A percentile compares a stretch with the other conserved stretches of the same genome.
These are phyloP conservation scores for Drosophila pseudoobscura DNA, from an alignment of 1,140 invertebrate species.

Conservation along the genomic window DNA sequence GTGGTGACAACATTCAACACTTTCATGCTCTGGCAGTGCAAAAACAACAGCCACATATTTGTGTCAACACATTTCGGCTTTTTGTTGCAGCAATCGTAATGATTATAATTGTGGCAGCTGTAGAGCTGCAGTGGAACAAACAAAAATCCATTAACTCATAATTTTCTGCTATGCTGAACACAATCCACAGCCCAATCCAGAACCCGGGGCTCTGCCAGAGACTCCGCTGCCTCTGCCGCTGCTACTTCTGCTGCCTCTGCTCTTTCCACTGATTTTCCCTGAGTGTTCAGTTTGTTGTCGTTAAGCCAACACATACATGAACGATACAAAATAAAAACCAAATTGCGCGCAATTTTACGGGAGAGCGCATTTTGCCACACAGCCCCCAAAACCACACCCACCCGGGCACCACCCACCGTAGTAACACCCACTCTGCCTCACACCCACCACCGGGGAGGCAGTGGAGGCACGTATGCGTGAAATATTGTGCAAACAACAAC, in stretches of 20 bases:
- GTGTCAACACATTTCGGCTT: slow-evolving; percentile 64
- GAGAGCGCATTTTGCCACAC: slow-evolving; percentile 70
- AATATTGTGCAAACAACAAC: slow-evolving; percentile 78
- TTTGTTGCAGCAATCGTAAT: slow-evolving; percentile 60
- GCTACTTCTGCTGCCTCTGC: no score
- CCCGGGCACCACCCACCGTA: slow-evolving; percentile 28
- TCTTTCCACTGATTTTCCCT: slow-evolving; percentile 9
- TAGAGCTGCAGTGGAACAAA: slow-evolving; percentile 17
- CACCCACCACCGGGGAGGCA: slow-evolving; percentile 15
- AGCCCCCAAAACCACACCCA: slow-evolving; percentile 16
- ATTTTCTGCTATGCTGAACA: slow-evolving; percentile 78
- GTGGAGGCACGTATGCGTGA: slow-evolving; percentile 71
- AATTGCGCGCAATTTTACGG: slow-evolving; percentile 80
- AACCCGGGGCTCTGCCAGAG: slow-evolving; percentile 20
- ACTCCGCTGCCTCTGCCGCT: no score
- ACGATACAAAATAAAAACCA: slow-evolving; percentile 46
- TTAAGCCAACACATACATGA: slow-evolving; percentile 49
- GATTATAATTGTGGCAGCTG: slow-evolving; percentile 23
- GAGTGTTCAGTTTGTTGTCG: slow-evolving; percentile 73
- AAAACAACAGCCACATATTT: slow-evolving; percentile 22
- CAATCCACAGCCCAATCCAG: slow-evolving; percentile 54
- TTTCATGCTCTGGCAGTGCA: slow-evolving; percentile 73
- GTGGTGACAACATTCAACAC: slow-evolving; percentile 55
- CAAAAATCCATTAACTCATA: slow-evolving; percentile 79
- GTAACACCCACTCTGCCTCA: slow-evolving; percentile 23